Base-by-base conservation (phyloP, 2,113 vertebrate genomes). In the Chlamydotis undulata region DNA sequence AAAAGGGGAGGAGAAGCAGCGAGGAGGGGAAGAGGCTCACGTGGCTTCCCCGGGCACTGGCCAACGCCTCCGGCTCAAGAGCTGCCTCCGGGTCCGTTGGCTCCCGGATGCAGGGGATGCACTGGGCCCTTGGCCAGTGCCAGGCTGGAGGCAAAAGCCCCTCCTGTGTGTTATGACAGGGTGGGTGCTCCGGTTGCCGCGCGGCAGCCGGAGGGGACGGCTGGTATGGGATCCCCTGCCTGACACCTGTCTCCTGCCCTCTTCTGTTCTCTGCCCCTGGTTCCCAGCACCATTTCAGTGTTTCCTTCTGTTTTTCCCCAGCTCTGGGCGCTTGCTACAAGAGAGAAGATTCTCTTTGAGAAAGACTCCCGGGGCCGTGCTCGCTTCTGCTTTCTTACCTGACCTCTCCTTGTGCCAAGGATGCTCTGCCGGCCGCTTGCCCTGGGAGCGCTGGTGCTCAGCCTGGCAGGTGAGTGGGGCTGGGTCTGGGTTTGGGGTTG, bases 401-500 rank as follows among this genome's bases (percentile, higher is more conserved):
- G 2, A 10, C 1, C 17, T 11, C 24, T 24, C 8, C 35, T 47
- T 0, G 0, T 3, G 4, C 55, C 53, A 0, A 91, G 78, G 86
- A 96, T 97, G 96, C 79, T 50, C 31, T 37, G 78, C 71, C 80
- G 0, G 0, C 33, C 70, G 71, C 73, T 96, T 4, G 10, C 71
- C 26, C 47, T 92, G 39, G 87, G 63, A 50, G 50, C 5, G 3
- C 63, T 96, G 93, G 25, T 1, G 5, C 84, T 93, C 7, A 2
- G 79, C 39, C 85, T 88, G 83, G 81, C 95, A 73, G 96, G 97
- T 97, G 93, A 92, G 96, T 1, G 17, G 59, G 68, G n/a, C 31
- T 17, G 17, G 37, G 33, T 6, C 14, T 43, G 41, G 37, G 14
- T 12, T 24, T 37, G 60, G 33, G 26, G 6, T 47, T 71, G 64